Evolutionary conservation across 2,113 vertebrate species (phyloP).

Genomic region (Oceanodroma tethys): DNA sequence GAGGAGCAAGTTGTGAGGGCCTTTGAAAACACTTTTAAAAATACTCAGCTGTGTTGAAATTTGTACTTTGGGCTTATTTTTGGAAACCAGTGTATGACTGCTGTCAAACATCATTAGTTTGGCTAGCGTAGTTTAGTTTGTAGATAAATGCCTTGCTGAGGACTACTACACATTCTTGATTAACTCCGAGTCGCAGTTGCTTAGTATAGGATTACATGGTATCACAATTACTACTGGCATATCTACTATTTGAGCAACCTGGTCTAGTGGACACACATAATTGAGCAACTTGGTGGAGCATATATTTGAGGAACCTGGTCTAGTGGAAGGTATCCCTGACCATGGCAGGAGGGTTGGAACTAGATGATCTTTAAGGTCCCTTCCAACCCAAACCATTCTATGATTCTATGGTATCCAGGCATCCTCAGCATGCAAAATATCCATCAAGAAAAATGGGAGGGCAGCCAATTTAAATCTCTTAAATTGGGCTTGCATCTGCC

Average conservation of each 20-base stretch:
- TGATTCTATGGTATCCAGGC: not conserved
- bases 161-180: not conserved
- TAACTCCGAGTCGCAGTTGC: not conserved
- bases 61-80: not conserved
- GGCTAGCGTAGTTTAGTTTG: not conserved
- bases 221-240: not conserved
- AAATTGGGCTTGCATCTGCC: not conserved
- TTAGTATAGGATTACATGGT: not conserved
- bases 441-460: not conserved
- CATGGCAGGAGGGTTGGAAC: too few relatives aligned
- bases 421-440: not conserved
- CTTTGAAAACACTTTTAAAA: not conserved
- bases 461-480: not conserved
- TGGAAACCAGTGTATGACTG: not conserved
- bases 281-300: too few relatives aligned
- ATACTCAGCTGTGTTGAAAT: not conserved
- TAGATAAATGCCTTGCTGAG: not conserved
- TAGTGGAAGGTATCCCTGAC: too few relatives aligned
- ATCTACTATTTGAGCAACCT: too few relatives aligned
- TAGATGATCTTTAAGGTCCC: too few relatives aligned
- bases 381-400: too few relatives aligned
- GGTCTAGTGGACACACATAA: too few relatives aligned
- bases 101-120: not conserved
- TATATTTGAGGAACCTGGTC: too few relatives aligned
- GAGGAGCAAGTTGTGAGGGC: not conserved